Percentiles rank a stretch among this genome's conserved stretches.
Evolutionary conservation across 53 echinoderm and acorn worm species (phyloP).

Genomic region (Apostichopus leukothele): DNA sequence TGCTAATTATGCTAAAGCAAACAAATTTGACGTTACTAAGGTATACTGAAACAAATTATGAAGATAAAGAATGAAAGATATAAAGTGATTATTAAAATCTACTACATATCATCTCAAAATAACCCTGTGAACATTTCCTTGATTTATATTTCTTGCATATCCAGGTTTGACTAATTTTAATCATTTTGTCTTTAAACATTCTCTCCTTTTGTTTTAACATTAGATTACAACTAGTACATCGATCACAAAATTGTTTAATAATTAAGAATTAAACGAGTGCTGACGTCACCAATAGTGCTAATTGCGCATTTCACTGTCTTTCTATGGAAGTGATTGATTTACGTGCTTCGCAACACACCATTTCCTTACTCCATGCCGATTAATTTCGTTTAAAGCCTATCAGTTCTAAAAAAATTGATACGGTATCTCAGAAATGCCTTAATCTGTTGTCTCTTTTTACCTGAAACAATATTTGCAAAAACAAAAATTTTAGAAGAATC

Average conservation of each 20-base stretch:
- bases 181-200: background rate
- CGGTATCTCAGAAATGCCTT: background rate
- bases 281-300: conserved; percentile 18
- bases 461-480: too few species aligned
- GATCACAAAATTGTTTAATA: conserved; percentile 32
- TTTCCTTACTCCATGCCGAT: background rate
- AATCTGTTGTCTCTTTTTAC: background rate
- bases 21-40: too few species aligned
- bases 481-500: too few species aligned
- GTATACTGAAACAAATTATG: too few species aligned
- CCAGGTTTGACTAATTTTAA: too few species aligned
- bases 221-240: background rate
- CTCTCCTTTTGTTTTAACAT: background rate
- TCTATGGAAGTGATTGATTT: conserved; percentile 24
- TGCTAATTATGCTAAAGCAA: too few species aligned
- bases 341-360: conserved; percentile 30
- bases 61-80: too few species aligned
- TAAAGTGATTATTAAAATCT: too few species aligned
- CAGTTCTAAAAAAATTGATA: conserved; percentile 2
- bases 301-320: conserved; percentile 9
- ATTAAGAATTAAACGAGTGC: conserved; percentile 11
- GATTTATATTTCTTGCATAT: too few species aligned
- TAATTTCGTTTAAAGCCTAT: background rate
- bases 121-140: too few species aligned
- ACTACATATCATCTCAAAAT: too few species aligned